Evolutionary conservation across 2,113 vertebrate genomes (phyloP).

Genomic region (Rhipidura dahli): DNA sequence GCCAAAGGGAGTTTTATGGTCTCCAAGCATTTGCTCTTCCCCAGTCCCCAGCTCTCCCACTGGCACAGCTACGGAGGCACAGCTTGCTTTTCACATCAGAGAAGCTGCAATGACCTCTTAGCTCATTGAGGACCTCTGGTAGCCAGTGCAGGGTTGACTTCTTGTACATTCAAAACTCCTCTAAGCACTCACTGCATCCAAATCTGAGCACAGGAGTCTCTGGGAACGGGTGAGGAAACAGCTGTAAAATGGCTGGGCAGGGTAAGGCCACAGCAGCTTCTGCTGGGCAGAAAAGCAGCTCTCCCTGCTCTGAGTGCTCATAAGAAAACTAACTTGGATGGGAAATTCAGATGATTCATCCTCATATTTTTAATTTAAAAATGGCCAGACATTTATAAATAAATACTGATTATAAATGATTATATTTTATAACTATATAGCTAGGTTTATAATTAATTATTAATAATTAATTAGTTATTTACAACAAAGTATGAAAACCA

Average conservation of each 20-base stretch:
- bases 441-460: background rate
- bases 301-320: background rate
- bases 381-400: background rate
- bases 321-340: background rate
- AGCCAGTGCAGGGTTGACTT: background rate
- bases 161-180: background rate
- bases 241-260: background rate
- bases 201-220: background rate
- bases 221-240: background rate
- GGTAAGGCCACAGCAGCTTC: background rate
- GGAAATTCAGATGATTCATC: background rate
- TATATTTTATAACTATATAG: background rate
- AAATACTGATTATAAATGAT: background rate
- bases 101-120: background rate
- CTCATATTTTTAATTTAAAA: background rate
- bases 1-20: background rate
- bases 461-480: background rate
- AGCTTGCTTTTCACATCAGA: conserved; percentile 9
- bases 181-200: background rate
- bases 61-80: background rate
- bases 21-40: background rate
- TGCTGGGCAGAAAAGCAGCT: background rate
- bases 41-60: background rate
- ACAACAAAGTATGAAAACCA: background rate
- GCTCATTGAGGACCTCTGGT: background rate